phyloP scores from a whole-genome alignment of 1,140 invertebrate genomes.

The Diorhabda elongata region DNA sequence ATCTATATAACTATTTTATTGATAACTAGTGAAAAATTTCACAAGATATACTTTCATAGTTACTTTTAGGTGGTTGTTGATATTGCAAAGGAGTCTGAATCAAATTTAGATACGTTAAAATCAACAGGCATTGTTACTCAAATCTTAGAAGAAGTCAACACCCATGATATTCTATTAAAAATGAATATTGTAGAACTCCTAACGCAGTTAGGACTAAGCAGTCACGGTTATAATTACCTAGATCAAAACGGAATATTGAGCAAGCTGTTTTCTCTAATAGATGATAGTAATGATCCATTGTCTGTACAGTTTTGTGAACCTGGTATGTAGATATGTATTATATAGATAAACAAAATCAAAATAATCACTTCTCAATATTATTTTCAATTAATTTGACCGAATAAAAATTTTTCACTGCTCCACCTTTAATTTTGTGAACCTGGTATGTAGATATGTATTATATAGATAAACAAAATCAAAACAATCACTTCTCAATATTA shows the following conservation, averaged over 20 bases:
- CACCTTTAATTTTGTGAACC: slow-evolving; percentile 36
- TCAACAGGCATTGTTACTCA: slow-evolving; percentile 61
- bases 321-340: slow-evolving; percentile 21
- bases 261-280: slow-evolving; percentile 58
- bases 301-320: slow-evolving; percentile 42
- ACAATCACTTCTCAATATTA: no score
- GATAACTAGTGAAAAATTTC: not conserved
- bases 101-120: slow-evolving; percentile 54
- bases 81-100: slow-evolving; percentile 57
- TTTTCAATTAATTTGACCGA: no score
- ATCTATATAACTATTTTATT: no score
- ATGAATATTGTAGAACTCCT: slow-evolving; percentile 75
- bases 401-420: no score
- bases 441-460: slow-evolving; percentile 21
- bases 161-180: slow-evolving; percentile 70
- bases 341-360: no score
- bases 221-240: slow-evolving; percentile 68
- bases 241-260: slow-evolving; percentile 61
- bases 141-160: slow-evolving; percentile 63
- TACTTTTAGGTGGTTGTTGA: slow-evolving; percentile 64
- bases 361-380: no score
- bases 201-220: slow-evolving; percentile 59
- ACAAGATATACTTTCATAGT: not conserved
- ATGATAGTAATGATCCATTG: slow-evolving; percentile 58
- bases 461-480: no score